Conservation (phyloP, 2,888 invertebrate species). For the Iselma pallidipennis region DNA sequence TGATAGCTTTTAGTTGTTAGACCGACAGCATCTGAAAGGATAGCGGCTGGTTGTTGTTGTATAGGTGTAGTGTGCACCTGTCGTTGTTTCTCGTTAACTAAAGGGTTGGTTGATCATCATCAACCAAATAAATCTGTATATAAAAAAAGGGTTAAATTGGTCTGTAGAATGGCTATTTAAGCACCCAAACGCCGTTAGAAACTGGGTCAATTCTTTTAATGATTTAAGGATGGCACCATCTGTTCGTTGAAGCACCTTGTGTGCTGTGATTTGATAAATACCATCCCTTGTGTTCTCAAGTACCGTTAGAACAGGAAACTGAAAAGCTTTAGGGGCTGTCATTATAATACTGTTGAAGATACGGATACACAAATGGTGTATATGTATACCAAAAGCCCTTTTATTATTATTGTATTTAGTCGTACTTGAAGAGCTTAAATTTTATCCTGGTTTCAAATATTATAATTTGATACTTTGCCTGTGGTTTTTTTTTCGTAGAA, state of each 20-base stretch:
- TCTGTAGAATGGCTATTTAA: neutral
- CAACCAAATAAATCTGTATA: neutral
- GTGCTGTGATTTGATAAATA: conserved; percentile 30
- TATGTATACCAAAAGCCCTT: neutral
- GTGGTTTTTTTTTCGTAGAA: neutral
- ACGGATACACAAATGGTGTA: neutral
- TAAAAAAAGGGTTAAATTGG: neutral
- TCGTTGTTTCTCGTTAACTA: neutral
- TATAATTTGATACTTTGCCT: neutral
- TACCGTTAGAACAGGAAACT: conserved; percentile 21
- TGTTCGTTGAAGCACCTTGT: conserved; percentile 30
- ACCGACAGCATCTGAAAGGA: too few relatives aligned
- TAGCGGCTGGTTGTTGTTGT: too few relatives aligned
- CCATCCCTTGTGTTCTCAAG: conserved; percentile 12
- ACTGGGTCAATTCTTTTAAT: conserved; percentile 29
- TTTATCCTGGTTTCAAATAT: neutral
- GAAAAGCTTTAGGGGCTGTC: conserved; percentile 3
- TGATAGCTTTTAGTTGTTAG: neutral
- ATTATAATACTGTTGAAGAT: neutral
- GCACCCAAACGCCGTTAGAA: conserved; percentile 17
- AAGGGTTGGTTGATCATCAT: neutral
- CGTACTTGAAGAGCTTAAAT: neutral
- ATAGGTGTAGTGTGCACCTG: neutral
- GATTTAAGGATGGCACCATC: conserved; percentile 25
- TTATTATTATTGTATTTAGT: neutral